A percentile compares a stretch with the other conserved stretches of the same genome.
These are phyloP conservation scores for Idaea biselata DNA, from an alignment of 2,888 invertebrate genomes.

Conservation along the genomic window DNA sequence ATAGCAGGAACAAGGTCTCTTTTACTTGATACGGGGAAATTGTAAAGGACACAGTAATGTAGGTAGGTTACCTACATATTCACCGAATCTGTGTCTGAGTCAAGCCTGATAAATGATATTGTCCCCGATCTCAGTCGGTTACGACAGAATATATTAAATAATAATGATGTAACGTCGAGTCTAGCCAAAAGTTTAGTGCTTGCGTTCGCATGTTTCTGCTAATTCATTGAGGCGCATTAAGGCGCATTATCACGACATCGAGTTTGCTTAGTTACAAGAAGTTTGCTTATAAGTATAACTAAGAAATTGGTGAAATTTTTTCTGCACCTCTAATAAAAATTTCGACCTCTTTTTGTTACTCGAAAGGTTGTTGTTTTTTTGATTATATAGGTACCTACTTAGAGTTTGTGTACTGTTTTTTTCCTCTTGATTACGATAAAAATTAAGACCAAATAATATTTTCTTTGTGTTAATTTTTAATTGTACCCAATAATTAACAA, in stretches of 20 bases:
- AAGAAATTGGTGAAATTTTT: too few species aligned
- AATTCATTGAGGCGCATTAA: slow-evolving; percentile 28
- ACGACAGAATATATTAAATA: slow-evolving; percentile 36
- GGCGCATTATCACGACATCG: slow-evolving; percentile 12
- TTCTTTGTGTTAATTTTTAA: too few species aligned
- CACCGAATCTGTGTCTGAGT: slow-evolving; percentile 25
- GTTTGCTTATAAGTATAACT: too few species aligned
- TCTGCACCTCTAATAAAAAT: too few species aligned
- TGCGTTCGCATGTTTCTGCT: slow-evolving; percentile 43
- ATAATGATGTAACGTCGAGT: slow-evolving; percentile 38
- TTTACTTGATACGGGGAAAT: slow-evolving; percentile 22
- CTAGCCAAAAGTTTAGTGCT: slow-evolving; percentile 33
- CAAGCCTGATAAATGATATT: slow-evolving; percentile 34
- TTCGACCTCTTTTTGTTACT: too few species aligned
- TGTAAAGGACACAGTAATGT: slow-evolving; percentile 11
- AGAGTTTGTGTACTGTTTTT: too few species aligned
- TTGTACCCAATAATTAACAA: too few species aligned
- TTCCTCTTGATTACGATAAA: too few species aligned
- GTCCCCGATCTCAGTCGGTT: slow-evolving; percentile 33
- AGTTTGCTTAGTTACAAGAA: neutral
- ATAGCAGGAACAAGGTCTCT: slow-evolving; percentile 13
- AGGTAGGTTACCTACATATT: slow-evolving; percentile 10
- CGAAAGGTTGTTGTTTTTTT: too few species aligned
- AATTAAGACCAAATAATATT: too few species aligned
- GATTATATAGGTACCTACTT: too few species aligned